phyloP scores from a whole-genome alignment of 2,113 vertebrate species.

The Peromyscus maniculatus region DNA sequence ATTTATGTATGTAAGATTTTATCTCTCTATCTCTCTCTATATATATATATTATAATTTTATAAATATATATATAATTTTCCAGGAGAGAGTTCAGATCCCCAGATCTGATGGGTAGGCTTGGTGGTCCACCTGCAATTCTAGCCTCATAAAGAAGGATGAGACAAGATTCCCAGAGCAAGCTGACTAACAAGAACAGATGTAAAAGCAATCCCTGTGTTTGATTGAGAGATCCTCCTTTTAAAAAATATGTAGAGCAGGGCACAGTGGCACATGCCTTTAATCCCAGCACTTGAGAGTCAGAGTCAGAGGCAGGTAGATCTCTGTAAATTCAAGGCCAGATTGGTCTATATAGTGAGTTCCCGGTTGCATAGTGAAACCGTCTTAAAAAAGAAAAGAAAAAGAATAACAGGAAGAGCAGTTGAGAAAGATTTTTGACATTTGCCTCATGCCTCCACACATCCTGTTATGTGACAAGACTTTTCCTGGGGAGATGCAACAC shows the following conservation, averaged over 20 bases:
- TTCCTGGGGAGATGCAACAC: neutral
- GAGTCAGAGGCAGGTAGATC: neutral
- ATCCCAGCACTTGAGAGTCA: neutral
- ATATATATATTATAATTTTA: too few species aligned
- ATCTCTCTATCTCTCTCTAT: too few species aligned
- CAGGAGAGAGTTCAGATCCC: neutral
- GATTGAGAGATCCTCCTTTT: neutral
- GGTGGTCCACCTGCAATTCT: neutral
- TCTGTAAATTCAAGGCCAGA: neutral
- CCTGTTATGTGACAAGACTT: neutral
- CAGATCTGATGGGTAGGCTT: neutral
- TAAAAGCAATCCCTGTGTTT: too few species aligned
- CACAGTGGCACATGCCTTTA: neutral
- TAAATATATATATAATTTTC: neutral
- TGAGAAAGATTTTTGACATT: neutral
- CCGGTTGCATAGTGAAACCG: neutral
- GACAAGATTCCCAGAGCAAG: neutral
- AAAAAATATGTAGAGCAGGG: neutral
- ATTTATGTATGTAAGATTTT: too few species aligned
- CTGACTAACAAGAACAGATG: too few species aligned
- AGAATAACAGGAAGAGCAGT: neutral
- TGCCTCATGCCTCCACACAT: neutral
- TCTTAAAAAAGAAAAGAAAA: neutral
- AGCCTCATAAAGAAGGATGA: neutral
- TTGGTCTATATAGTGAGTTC: neutral